Percentiles rank a stretch among this genome's conserved stretches.
These are phyloP conservation scores for Parotocinclus haroldoi DNA, from an alignment of 2,797 vertebrate species.

Conservation along the genomic window DNA sequence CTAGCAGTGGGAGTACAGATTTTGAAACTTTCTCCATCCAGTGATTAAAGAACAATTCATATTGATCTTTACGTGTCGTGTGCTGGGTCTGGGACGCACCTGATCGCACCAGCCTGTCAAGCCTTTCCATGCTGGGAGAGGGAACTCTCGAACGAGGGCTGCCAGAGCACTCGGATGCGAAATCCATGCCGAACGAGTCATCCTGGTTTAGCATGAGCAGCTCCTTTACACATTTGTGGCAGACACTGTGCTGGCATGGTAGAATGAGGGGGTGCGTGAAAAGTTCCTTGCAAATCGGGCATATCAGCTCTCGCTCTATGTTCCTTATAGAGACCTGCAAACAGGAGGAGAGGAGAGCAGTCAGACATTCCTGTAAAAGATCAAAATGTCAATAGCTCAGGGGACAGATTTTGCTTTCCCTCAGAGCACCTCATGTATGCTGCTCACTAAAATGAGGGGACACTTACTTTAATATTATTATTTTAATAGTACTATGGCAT, in stretches of 20 bases:
- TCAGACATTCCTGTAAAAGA: too few relatives aligned
- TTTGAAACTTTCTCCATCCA: too few relatives aligned
- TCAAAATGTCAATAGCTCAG: too few relatives aligned
- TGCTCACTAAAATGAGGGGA: too few relatives aligned
- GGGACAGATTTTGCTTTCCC: too few relatives aligned
- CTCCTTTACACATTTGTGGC: slow-evolving; percentile 94
- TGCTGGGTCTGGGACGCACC: slow-evolving; percentile 70
- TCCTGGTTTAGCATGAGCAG: slow-evolving; percentile 85
- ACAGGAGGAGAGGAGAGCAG: neutral
- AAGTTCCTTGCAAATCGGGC: slow-evolving; percentile 93
- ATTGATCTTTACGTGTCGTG: too few relatives aligned
- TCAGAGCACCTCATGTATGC: too few relatives aligned
- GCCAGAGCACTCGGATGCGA: slow-evolving; percentile 88
- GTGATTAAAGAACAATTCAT: too few relatives aligned
- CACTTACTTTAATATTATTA: too few relatives aligned
- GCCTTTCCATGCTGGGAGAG: slow-evolving; percentile 88
- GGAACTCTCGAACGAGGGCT: slow-evolving; percentile 83
- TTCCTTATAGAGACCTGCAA: slow-evolving; percentile 89
- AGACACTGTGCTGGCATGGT: slow-evolving; percentile 95
- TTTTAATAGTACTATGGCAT: too few relatives aligned
- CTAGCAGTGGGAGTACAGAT: too few relatives aligned
- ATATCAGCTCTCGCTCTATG: slow-evolving; percentile 95
- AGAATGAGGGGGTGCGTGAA: slow-evolving; percentile 95
- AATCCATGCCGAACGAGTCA: slow-evolving; percentile 80
- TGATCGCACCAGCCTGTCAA: slow-evolving; percentile 88